These are phyloP conservation scores for Pungitius pungitius DNA, from an alignment of 2,113 vertebrate species.

Conservation along the genomic window DNA sequence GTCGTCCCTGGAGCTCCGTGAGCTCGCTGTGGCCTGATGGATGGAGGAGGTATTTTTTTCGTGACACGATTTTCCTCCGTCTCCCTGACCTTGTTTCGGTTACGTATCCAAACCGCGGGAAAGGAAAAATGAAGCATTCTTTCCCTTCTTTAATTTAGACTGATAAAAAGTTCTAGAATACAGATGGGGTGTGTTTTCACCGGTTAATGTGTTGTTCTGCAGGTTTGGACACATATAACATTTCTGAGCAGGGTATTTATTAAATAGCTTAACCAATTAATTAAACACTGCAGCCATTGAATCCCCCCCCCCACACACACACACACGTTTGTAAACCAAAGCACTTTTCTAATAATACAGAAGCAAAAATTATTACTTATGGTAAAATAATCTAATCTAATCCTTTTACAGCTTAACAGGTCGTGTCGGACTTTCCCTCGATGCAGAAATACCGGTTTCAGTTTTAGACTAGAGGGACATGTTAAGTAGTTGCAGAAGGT, in stretches of 20 bases:
- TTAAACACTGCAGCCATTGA: background rate
- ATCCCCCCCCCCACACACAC: background rate
- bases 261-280: background rate
- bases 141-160: conserved; percentile 14
- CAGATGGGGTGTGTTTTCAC: conserved; percentile 18
- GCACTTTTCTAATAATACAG: background rate
- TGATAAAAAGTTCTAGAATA: conserved; percentile 25
- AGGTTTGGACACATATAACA: background rate
- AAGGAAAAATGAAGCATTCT: conserved; percentile 1
- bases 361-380: too few species aligned
- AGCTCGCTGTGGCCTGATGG: background rate
- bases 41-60: conserved; percentile 14
- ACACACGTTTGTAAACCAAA: background rate
- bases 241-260: background rate
- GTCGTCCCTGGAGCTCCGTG: conserved; percentile 13
- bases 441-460: conserved; percentile 28
- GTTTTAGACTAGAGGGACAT: background rate
- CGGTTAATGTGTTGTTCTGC: conserved; percentile 16
- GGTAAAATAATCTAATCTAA: too few species aligned
- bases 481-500: background rate
- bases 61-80: background rate
- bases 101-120: conserved; percentile 9
- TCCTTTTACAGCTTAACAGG: background rate
- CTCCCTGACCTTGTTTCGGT: conserved; percentile 47
- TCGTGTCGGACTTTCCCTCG: background rate